Evolutionary conservation across 2,113 vertebrate genomes (phyloP).

Genomic region (Chloropsis cyanopogon): DNA sequence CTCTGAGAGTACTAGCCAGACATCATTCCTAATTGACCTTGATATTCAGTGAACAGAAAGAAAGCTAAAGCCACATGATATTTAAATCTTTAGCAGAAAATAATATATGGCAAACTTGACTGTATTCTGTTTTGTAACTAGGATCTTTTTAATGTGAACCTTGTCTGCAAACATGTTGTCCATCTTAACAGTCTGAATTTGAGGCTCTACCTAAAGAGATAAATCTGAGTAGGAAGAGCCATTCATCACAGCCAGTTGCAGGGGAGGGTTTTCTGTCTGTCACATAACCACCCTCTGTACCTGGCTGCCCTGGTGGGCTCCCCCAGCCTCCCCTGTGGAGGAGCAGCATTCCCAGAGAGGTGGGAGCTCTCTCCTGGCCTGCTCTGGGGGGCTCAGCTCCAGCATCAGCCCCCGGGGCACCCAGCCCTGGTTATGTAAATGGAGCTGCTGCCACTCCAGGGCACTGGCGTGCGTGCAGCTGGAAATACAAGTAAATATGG

Average conservation of each 20-base stretch:
- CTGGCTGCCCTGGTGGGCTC: background rate
- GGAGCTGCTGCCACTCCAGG: background rate
- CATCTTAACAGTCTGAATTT: background rate
- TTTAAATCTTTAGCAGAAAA: conserved; percentile 55
- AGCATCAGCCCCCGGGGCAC: fast-evolving
- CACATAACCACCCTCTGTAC: fast-evolving
- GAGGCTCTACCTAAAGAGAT: background rate
- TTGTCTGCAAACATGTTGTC: background rate
- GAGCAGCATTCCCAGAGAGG: fast-evolving
- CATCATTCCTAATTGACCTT: conserved; percentile 83
- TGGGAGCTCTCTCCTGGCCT: background rate
- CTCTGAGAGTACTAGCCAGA: conserved; percentile 75
- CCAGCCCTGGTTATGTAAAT: background rate
- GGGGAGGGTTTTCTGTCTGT: background rate
- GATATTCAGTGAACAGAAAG: conserved; percentile 87
- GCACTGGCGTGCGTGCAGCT: background rate
- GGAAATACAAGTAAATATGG: background rate
- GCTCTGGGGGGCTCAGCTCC: background rate
- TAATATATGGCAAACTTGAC: conserved; percentile 31
- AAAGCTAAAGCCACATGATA: conserved; percentile 62
- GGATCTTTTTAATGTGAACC: background rate
- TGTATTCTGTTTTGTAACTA: background rate
- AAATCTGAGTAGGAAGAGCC: background rate
- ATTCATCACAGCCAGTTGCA: background rate
- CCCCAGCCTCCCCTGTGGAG: fast-evolving